Evolutionary conservation across 2,888 invertebrate species (phyloP), one percentile per base, ranked within the genome.

Genomic region (Folsomia manolachei): DNA sequence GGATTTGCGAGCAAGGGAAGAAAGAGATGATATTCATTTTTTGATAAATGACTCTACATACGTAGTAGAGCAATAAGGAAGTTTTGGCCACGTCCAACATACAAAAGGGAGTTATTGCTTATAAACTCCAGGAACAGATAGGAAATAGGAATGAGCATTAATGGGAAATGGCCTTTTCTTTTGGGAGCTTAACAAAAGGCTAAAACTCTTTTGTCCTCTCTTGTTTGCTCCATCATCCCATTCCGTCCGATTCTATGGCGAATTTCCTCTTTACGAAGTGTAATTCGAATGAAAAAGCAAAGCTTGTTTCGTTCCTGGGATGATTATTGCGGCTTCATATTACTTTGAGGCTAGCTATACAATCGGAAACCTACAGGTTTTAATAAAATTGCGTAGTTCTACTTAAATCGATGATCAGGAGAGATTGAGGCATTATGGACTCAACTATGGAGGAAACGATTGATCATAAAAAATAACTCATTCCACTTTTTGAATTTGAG

Each of bases 11-110:
- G n/a, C n/a, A n/a, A 52, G 69, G 27, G 62, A 69, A 69, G 39
- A 60, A 51, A 70, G 27, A 60, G 73, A 73, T 73, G 73, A 73
- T 73, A 70, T 73, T 73, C 70, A 73, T 73, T 73, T 70, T 73
- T 73, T 73, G 73, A 73, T 73, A 73, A 70, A 73, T 73, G 73
- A 70, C 70, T 73, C 56, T 27, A 27, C 56, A 66, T 52, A 51
- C 52, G 60, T 27, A 64, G 66, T 53, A 63, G 67, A 69, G 73
- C 69, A 73, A 73, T 73, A 73, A 73, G 70, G 70, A 73, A 70
- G 73, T 69, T 69, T 66, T 67, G 39, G 66, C 52, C 39, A 39
- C 19, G 61, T 39, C 64, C 56, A n/a, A n/a, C n/a, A n/a, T 62
- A 72, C 72, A 72, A 72, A 61, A 56, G 72, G 70, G 70, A 70